phyloP scores from a whole-genome alignment of 35 echinoderm and acorn worm species.

The Ptychodera flava region DNA sequence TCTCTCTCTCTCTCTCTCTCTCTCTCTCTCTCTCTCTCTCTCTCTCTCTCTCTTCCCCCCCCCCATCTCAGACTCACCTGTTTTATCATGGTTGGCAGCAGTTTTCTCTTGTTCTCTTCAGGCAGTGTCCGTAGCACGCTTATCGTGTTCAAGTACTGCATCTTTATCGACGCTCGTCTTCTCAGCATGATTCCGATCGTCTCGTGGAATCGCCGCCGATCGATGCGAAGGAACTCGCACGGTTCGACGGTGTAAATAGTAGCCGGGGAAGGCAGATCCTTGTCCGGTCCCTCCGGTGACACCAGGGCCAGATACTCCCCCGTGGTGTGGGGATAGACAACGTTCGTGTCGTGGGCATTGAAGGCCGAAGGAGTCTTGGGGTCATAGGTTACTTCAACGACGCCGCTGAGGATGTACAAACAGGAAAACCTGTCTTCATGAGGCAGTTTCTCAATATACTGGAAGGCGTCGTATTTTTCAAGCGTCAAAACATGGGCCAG shows the following conservation, averaged over 20 bases:
- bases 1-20: too few species aligned
- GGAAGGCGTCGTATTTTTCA: background rate
- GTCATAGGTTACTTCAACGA: conserved; percentile 16
- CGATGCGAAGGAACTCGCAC: conserved; percentile 11
- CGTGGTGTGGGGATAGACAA: background rate
- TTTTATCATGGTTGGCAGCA: background rate
- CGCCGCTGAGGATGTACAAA: conserved; percentile 15
- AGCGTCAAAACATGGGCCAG: conserved; percentile 3
- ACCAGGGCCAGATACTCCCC: conserved; percentile 10
- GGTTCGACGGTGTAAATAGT: conserved; percentile 9
- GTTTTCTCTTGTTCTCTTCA: background rate
- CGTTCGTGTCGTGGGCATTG: background rate
- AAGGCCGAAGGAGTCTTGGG: background rate
- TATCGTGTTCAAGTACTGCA: background rate
- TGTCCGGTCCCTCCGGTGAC: background rate
- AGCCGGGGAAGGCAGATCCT: background rate
- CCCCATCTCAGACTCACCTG: background rate
- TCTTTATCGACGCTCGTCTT: background rate
- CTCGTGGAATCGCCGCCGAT: conserved; percentile 11
- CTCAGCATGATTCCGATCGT: background rate
- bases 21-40: too few species aligned
- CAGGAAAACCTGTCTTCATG: conserved; percentile 10
- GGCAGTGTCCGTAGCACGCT: background rate
- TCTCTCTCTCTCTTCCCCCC: too few species aligned
- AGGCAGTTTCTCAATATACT: conserved; percentile 4